phyloP scores from a whole-genome alignment of 2,888 invertebrate genomes.

The Hirudinaria manillensis region DNA sequence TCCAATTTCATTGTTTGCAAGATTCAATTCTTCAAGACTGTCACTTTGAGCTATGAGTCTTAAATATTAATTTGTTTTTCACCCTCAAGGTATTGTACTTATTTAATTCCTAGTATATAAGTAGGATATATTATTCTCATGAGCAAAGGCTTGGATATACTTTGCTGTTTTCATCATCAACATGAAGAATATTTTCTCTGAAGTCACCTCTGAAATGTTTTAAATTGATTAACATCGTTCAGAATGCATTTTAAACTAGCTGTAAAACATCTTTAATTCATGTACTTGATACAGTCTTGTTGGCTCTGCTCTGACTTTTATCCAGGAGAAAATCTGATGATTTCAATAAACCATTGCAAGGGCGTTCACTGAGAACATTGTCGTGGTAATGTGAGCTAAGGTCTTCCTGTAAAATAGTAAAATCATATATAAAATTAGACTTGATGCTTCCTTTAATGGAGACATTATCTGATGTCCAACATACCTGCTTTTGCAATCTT shows the following conservation, averaged over 20 bases:
- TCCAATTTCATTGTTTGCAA: slow-evolving; percentile 10
- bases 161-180: background rate
- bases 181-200: slow-evolving; percentile 1
- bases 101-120: background rate
- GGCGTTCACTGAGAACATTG: background rate
- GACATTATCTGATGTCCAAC: background rate
- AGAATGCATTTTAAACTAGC: background rate
- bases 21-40: slow-evolving; percentile 10
- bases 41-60: slow-evolving; percentile 13
- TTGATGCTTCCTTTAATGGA: background rate
- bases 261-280: background rate
- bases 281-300: too few relatives aligned
- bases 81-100: background rate
- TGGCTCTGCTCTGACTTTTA: too few relatives aligned
- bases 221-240: background rate
- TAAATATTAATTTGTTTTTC: background rate
- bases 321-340: background rate
- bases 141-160: background rate
- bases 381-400: background rate
- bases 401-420: slow-evolving; percentile 5
- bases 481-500: background rate
- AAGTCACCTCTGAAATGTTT: background rate
- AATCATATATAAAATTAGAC: background rate
- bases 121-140: background rate
- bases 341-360: background rate